Evolutionary conservation across 2,797 vertebrate species (phyloP), one percentile per base, ranked within the genome.

Genomic region (Enteromius unitaeniatus): DNA sequence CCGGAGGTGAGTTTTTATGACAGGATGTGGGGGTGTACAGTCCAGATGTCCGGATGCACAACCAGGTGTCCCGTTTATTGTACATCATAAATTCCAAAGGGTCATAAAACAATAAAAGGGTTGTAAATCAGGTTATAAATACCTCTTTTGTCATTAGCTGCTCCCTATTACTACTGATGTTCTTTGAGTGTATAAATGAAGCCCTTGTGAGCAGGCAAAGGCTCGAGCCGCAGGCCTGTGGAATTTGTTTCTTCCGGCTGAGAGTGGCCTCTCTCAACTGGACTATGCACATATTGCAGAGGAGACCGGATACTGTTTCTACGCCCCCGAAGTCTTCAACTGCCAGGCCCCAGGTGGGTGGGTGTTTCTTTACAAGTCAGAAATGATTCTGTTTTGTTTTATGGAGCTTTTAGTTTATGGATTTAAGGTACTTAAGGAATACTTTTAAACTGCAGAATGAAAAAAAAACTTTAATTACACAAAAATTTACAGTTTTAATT

Each of bases 221-320:
- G 97, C 97, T 81, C 95, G 93, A 90, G 93, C 92, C 73, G 94
- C 95, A 1, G 96, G 96, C 1, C 93, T 99, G 53, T 99, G 97
- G 97, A 99, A 99, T 91, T 92, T 99, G 87, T 99, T 99, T 90
- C 93, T 99, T 85, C 96, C 96, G 26, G 93, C 93, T 4, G 60
- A 95, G 83, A 98, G 97, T 9, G 95, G 96, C 67, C 96, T 99
- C 86, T 95, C 92, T 90, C 97, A 99, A 90, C 85, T 98, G 83
- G 97, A 99, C 89, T 99, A 99, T 0, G 96, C 97, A 0, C 93
- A 96, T 73, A 95, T 99, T 34, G 97, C 98, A 42, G 97, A 99
- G 90, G 97, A 99, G 91, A 98, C 93, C 0, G 98, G 98, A 64
- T 96, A 89, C 84, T 96, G 94, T 85, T 75, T 94, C 85, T 96